Evolutionary conservation across 2,797 vertebrate genomes (phyloP), one percentile per base, ranked within the genome.

Genomic region (Myotis vivesi): DNA sequence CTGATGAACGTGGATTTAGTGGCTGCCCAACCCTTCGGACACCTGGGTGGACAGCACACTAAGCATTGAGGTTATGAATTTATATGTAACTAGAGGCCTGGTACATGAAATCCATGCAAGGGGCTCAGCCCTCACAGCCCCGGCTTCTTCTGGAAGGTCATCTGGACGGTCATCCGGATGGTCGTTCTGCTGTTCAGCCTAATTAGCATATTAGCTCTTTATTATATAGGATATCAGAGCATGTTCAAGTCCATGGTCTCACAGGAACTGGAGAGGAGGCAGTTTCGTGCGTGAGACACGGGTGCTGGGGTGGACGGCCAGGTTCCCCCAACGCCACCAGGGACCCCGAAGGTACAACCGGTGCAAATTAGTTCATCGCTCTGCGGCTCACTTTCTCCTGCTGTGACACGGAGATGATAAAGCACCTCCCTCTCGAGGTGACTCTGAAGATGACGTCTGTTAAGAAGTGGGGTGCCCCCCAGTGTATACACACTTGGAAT

Each of bases 1-100:
- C 91, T 81, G 86, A 89, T 94, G 82, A 88, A 22, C 53, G 80
- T 94, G 86, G 83, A 53, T 53, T 94, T 94, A 86, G 92, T 84
- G 62, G 53, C 62, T 91, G 44, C 75, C 84, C 86, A 94, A 64
- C 41, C 66, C 75, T 84, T 91, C 59, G 66, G 81, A 96, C 94
- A 96, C 91, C 94, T 81, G 68, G 85, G 57, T 28, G 57, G 57
- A 59, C 57, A 59, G 23, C 25, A 59, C 57, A 12, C 57, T 11
- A 12, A 59, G 57, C 57, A 59, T 5, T 59, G 57, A 59, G 23
- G 23, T 59, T 59, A 59, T 59, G 57, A 57, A 55, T 25, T 0
- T 3, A 11, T 12, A 28, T 59, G 57, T 59, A 25, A 59, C 23
- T 59, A 57, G 23, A 28, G 23, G 57, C 57, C 55, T 4, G 1